Conservation (phyloP, 2,888 invertebrate genomes). For the Hermaeophaga mercurialis region DNA sequence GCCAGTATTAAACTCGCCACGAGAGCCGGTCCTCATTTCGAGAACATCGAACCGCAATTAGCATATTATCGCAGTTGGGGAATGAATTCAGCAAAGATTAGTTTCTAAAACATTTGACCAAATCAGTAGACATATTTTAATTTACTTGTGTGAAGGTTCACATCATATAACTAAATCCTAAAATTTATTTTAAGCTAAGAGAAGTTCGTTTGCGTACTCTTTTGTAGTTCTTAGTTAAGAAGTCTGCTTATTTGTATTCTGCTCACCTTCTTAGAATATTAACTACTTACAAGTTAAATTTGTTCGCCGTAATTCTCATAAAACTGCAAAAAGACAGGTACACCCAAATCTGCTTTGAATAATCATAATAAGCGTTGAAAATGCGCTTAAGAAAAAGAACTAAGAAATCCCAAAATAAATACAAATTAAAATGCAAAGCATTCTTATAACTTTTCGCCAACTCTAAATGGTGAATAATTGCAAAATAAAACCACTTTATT, state of each 20-base stretch:
- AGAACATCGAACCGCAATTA: no score
- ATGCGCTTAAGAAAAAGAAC: constrained; percentile 11
- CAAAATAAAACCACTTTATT: constrained; percentile 40
- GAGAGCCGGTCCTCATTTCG: no score
- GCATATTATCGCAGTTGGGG: no score
- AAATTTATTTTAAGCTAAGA: no score
- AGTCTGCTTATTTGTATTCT: not conserved
- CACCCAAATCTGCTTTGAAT: constrained; percentile 21
- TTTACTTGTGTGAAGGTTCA: no score
- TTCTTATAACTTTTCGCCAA: constrained; percentile 34
- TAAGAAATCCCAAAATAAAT: constrained; percentile 20
- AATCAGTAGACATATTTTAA: no score
- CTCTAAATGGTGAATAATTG: constrained; percentile 40
- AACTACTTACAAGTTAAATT: constrained; percentile 18
- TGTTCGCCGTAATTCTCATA: constrained; percentile 9
- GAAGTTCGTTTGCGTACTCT: no score
- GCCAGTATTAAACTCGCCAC: no score
- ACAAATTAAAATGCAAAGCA: constrained; percentile 32
- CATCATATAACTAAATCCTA: no score
- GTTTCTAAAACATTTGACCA: no score
- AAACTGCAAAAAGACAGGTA: constrained; percentile 20
- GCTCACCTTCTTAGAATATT: not conserved
- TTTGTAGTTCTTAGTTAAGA: no score
- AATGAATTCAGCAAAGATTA: no score
- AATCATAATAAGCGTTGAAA: constrained; percentile 15